phyloP scores from a whole-genome alignment of 2,797 vertebrate species.

The Gastrophryne carolinensis region DNA sequence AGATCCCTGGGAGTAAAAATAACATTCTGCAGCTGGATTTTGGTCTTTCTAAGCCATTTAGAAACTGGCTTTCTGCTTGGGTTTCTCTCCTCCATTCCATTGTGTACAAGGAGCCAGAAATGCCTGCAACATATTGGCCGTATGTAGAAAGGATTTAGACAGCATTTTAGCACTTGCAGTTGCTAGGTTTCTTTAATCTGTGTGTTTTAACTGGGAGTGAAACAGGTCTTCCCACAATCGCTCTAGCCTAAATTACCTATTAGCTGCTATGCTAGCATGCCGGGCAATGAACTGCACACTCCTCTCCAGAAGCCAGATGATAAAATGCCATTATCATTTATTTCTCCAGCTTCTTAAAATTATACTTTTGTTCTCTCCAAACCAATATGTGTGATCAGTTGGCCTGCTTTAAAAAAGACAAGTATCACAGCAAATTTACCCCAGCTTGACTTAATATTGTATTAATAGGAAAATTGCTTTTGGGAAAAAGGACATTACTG shows the following conservation, averaged over 20 bases:
- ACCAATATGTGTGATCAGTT: background rate
- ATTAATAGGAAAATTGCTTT: conserved; percentile 31
- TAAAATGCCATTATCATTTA: background rate
- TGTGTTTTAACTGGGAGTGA: background rate
- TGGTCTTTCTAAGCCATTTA: conserved; percentile 12
- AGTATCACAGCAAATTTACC: conserved; percentile 3
- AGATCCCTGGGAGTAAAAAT: conserved; percentile 18
- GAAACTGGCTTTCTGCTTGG: conserved; percentile 17
- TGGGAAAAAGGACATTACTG: background rate
- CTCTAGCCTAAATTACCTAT: conserved; percentile 5
- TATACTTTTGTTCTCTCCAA: background rate
- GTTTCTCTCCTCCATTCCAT: background rate
- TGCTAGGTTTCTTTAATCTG: background rate
- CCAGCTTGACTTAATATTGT: conserved; percentile 3
- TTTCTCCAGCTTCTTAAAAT: background rate
- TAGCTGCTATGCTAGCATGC: background rate
- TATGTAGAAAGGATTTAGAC: background rate
- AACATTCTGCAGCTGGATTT: background rate
- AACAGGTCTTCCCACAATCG: background rate
- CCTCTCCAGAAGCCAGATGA: background rate
- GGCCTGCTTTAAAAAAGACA: background rate
- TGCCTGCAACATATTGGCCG: background rate
- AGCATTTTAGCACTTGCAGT: background rate
- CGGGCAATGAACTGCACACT: background rate
- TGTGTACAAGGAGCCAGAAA: background rate